Evolutionary conservation across 2,797 vertebrate species (phyloP).

Genomic region (Lepilemur septentrionalis): DNA sequence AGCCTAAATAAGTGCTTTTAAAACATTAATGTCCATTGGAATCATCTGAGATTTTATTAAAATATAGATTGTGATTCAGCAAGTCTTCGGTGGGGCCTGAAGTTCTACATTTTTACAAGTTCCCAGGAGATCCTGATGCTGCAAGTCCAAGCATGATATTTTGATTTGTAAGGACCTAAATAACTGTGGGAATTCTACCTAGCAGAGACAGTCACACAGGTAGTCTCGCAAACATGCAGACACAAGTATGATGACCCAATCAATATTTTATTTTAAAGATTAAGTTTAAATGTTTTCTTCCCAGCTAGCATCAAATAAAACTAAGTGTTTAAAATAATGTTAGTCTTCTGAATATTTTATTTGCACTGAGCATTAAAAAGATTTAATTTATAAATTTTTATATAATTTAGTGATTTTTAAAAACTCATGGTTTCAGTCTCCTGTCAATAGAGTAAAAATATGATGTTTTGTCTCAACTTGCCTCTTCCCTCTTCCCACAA

Average conservation of each 20-base stretch:
- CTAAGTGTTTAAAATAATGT: not conserved
- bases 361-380: not conserved
- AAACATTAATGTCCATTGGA: not conserved
- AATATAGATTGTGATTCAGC: not conserved
- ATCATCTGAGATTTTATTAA: not conserved
- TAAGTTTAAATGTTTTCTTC: not conserved
- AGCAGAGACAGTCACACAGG: accelerated
- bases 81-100: not conserved
- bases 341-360: not conserved
- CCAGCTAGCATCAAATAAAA: not conserved
- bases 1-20: not conserved
- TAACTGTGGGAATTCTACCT: not conserved
- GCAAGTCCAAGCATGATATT: not conserved
- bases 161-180: not conserved
- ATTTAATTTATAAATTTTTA: conserved; percentile 8
- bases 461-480: not conserved
- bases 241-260: not conserved
- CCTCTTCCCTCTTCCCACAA: not conserved
- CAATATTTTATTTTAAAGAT: not conserved
- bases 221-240: not conserved
- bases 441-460: conserved; percentile 18
- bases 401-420: not conserved
- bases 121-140: not conserved
- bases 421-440: not conserved
- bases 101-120: not conserved